Conservation (phyloP, 2,888 invertebrate genomes). For the Ichneumoninae sp. region DNA sequence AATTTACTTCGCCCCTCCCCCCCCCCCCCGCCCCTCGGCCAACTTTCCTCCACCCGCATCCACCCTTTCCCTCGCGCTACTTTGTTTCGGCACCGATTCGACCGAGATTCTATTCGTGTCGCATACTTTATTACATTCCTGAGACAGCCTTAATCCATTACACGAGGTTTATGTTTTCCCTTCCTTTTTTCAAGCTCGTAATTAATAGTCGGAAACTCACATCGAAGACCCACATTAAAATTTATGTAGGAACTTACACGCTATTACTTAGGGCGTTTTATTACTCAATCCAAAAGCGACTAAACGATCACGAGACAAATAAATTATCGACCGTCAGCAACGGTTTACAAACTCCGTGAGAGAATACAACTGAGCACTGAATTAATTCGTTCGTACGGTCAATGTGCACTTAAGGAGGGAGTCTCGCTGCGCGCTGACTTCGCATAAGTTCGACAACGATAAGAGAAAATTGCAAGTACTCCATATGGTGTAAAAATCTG, state of each 20-base stretch:
- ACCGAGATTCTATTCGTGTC: conserved; percentile 36
- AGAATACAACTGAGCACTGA: background rate
- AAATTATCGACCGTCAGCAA: background rate
- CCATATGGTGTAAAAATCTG: too few relatives aligned
- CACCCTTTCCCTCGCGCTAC: conserved; percentile 38
- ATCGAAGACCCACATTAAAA: background rate
- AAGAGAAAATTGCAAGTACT: too few relatives aligned
- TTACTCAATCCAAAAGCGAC: background rate
- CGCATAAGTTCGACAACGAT: too few relatives aligned
- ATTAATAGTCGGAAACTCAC: conserved; percentile 8
- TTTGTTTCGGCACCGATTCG: conserved; percentile 21
- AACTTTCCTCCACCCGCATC: conserved; percentile 14
- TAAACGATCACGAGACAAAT: background rate
- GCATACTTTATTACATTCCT: conserved; percentile 42
- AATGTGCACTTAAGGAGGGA: background rate
- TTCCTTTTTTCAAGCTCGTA: background rate
- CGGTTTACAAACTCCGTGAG: background rate
- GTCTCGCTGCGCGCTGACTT: too few relatives aligned
- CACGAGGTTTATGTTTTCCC: conserved; percentile 4
- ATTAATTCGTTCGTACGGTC: background rate
- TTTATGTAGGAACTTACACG: conserved; percentile 8
- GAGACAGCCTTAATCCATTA: conserved; percentile 39
- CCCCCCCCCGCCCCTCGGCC: background rate
- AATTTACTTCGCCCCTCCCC: conserved; percentile 26
- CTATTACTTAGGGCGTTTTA: background rate